These are phyloP conservation scores for Phainopepla nitens DNA, from an alignment of 2,113 vertebrate species.

Conservation along the genomic window DNA sequence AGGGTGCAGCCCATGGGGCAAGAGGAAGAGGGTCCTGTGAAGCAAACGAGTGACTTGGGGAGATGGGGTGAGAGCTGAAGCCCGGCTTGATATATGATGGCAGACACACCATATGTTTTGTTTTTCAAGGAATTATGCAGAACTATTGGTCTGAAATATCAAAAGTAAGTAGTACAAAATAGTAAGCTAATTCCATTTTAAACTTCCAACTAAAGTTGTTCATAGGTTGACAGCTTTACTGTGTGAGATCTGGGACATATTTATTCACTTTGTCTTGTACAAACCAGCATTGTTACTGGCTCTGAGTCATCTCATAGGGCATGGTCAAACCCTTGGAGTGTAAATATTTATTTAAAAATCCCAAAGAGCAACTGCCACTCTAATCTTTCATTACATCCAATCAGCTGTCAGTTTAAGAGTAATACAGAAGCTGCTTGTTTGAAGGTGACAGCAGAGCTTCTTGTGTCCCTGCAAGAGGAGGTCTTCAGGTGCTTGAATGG, in stretches of 20 bases:
- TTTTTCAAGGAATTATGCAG: background rate
- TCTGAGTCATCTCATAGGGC: background rate
- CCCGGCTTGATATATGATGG: background rate
- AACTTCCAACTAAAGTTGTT: background rate
- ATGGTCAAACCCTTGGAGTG: background rate
- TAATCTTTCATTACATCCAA: background rate
- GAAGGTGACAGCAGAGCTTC: background rate
- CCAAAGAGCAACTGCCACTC: background rate
- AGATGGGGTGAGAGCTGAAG: background rate
- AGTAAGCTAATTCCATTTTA: background rate
- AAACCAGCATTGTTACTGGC: background rate
- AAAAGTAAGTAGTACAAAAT: background rate
- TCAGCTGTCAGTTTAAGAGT: background rate
- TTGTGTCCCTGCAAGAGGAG: background rate
- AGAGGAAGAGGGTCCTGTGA: background rate
- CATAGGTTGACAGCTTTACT: background rate
- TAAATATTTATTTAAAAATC: slow-evolving; percentile 8
- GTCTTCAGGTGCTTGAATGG: background rate
- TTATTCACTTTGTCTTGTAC: background rate
- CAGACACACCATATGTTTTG: background rate
- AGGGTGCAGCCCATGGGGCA: background rate
- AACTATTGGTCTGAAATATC: background rate
- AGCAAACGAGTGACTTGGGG: background rate
- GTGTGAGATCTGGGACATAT: background rate
- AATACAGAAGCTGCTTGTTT: background rate